These are phyloP conservation scores for Oscheius onirici DNA, from an alignment of 2,888 invertebrate species.

Conservation along the genomic window DNA sequence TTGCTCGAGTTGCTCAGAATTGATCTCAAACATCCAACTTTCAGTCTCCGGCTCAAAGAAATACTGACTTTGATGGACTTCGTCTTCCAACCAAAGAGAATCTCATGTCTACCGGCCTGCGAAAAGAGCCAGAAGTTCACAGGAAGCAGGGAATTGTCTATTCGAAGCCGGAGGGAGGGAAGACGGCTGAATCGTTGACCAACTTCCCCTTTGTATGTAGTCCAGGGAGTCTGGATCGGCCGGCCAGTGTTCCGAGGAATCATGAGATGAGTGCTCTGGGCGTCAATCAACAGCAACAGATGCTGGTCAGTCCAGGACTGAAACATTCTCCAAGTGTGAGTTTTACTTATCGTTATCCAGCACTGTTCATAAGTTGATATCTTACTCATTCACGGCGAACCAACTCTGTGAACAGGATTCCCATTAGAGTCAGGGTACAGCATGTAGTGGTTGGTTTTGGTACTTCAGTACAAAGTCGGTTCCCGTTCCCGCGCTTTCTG, in stretches of 20 bases:
- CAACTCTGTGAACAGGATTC: too few relatives aligned
- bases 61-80: not conserved
- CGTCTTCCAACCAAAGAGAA: slow-evolving; percentile 4
- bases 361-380: too few relatives aligned
- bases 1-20: too few relatives aligned
- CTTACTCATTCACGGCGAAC: too few relatives aligned
- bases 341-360: too few relatives aligned
- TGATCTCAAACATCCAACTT: not conserved
- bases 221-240: too few relatives aligned
- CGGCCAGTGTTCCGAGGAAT: too few relatives aligned
- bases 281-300: not conserved
- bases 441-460: too few relatives aligned
- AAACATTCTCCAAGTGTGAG: not conserved
- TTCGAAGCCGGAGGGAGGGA: not conserved
- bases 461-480: too few relatives aligned
- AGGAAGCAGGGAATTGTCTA: slow-evolving; percentile 8
- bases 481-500: too few relatives aligned
- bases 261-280: not conserved
- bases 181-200: not conserved
- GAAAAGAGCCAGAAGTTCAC: slow-evolving; percentile 4
- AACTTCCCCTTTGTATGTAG: not conserved
- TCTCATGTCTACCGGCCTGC: not conserved
- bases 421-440: too few relatives aligned
- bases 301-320: slow-evolving; percentile 6
- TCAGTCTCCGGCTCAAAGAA: not conserved